These are phyloP conservation scores for Samia ricini DNA, from an alignment of 1,140 invertebrate species.

Conservation along the genomic window DNA sequence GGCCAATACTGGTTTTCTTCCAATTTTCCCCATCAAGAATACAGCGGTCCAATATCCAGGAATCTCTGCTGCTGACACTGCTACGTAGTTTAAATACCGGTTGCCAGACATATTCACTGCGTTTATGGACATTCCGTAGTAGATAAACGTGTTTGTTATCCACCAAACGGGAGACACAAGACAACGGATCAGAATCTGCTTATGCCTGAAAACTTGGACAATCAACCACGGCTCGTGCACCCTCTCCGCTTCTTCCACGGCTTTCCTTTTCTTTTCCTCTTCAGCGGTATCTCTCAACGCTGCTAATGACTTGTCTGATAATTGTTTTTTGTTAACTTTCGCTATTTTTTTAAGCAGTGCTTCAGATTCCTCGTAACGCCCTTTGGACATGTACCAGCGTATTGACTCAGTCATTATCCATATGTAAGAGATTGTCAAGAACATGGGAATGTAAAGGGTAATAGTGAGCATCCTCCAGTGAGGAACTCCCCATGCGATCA, in stretches of 20 bases:
- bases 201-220: conserved; percentile 22
- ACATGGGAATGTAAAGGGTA: conserved; percentile 81
- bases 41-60: conserved; percentile 83
- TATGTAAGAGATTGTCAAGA: conserved; percentile 80
- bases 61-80: conserved; percentile 82
- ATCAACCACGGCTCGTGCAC: conserved; percentile 21
- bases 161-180: conserved; percentile 84
- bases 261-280: conserved; percentile 14
- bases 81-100: conserved; percentile 83
- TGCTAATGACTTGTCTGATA: conserved; percentile 77
- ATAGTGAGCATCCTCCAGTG: conserved; percentile 85
- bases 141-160: conserved; percentile 85
- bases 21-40: conserved; percentile 79
- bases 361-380: conserved; percentile 80
- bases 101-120: conserved; percentile 85
- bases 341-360: conserved; percentile 79
- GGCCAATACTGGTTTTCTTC: conserved; percentile 79
- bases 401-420: conserved; percentile 81
- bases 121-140: conserved; percentile 89
- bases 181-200: conserved; percentile 76
- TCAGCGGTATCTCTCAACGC: conserved; percentile 30
- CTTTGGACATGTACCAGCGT: conserved; percentile 85
- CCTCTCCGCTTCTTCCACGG: conserved; percentile 22
- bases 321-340: conserved; percentile 80
- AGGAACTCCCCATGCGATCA: conserved; percentile 82